phyloP scores from a whole-genome alignment of 1,140 invertebrate species.

The Catajapyx aquilonaris region DNA sequence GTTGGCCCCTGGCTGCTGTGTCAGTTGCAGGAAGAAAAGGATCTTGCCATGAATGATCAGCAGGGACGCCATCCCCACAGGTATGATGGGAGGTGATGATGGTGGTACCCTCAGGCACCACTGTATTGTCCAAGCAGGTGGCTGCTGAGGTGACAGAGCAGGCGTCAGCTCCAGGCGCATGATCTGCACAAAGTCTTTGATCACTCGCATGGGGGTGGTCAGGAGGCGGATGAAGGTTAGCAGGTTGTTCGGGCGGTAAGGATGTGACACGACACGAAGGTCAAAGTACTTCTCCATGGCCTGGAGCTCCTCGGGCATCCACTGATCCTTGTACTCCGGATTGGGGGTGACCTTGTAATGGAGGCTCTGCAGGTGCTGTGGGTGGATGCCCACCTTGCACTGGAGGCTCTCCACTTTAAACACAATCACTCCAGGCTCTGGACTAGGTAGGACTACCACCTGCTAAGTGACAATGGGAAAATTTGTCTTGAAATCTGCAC shows the following conservation, averaged over 20 bases:
- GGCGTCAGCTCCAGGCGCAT: slow-evolving; percentile 62
- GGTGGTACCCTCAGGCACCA: slow-evolving; percentile 80
- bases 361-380: slow-evolving; percentile 66
- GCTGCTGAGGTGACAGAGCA: slow-evolving; percentile 35
- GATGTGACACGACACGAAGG: slow-evolving; percentile 56
- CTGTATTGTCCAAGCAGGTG: slow-evolving; percentile 64
- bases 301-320: slow-evolving; percentile 63
- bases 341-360: slow-evolving; percentile 70
- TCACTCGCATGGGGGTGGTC: slow-evolving; percentile 55
- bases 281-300: slow-evolving; percentile 86
- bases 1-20: slow-evolving; percentile 18
- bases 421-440: slow-evolving; percentile 64
- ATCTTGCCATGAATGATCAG: slow-evolving; percentile 65
- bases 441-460: slow-evolving; percentile 44
- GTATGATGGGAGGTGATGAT: slow-evolving; percentile 57
- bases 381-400: slow-evolving; percentile 64
- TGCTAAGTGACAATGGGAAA: slow-evolving; percentile 22
- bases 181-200: slow-evolving; percentile 79
- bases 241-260: slow-evolving; percentile 72
- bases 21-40: slow-evolving; percentile 49
- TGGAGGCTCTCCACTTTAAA: slow-evolving; percentile 72
- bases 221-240: slow-evolving; percentile 62
- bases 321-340: slow-evolving; percentile 66
- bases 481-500: too few relatives aligned
- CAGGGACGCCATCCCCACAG: slow-evolving; percentile 61